Evolutionary conservation across 2,113 vertebrate species (phyloP).

Genomic region (Colossoma macropomum): DNA sequence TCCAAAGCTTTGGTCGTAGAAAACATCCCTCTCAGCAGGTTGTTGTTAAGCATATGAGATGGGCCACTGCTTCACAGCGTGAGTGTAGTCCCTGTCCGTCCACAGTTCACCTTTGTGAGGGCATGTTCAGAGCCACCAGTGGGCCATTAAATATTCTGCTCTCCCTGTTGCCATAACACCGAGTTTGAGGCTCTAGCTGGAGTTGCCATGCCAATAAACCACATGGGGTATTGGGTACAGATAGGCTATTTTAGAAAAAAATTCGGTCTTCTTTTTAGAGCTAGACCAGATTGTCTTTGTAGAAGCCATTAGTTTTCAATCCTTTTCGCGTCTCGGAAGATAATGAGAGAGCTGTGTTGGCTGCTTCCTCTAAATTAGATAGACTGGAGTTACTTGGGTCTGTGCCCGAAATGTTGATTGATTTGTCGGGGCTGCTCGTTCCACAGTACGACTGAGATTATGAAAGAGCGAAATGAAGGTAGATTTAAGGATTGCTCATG

Average conservation of each 20-base stretch:
- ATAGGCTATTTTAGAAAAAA: neutral
- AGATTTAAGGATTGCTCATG: neutral
- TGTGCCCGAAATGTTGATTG: neutral
- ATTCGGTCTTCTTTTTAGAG: neutral
- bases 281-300: neutral
- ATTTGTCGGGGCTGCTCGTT: neutral
- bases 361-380: neutral
- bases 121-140: neutral
- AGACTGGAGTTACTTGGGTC: neutral
- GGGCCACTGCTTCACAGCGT: neutral
- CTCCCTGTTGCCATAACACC: constrained; percentile 1
- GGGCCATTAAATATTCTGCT: constrained; percentile 9
- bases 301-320: neutral
- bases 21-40: neutral
- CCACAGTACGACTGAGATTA: neutral
- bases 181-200: neutral
- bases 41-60: neutral
- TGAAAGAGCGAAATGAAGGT: neutral
- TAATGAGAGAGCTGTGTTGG: neutral
- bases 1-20: neutral
- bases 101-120: neutral
- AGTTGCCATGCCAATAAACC: constrained; percentile 16
- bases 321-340: neutral
- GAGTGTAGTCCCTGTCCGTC: neutral
- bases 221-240: neutral